Conservation (phyloP, 2,113 vertebrate species). For the Ornithorhynchus anatinus region DNA sequence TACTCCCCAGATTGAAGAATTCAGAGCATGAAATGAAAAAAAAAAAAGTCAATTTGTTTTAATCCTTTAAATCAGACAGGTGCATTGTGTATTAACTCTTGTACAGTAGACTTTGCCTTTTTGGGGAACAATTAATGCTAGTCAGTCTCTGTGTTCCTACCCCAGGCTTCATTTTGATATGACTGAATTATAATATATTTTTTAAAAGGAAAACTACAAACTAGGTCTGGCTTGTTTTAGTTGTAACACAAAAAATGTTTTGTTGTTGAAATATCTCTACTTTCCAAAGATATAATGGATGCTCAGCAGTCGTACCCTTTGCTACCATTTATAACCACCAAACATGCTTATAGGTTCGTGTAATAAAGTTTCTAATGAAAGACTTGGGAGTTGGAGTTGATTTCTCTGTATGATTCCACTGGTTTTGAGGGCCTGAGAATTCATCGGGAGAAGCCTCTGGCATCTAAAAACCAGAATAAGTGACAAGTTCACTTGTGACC, state of each 20-base stretch:
- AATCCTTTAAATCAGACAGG: slow-evolving; percentile 12
- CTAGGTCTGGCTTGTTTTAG: slow-evolving; percentile 34
- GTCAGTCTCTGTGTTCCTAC: slow-evolving; percentile 24
- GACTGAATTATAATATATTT: slow-evolving; percentile 55
- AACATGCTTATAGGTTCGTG: slow-evolving; percentile 54
- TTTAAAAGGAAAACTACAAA: slow-evolving; percentile 51
- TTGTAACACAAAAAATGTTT: slow-evolving; percentile 45
- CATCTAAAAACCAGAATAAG: no score
- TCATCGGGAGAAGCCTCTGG: no score
- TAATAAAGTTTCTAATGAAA: slow-evolving; percentile 72
- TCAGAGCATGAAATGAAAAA: slow-evolving; percentile 9
- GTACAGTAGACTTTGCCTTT: background rate
- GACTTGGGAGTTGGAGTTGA: slow-evolving; percentile 4
- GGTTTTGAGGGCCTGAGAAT: no score
- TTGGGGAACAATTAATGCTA: background rate
- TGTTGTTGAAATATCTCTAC: slow-evolving; percentile 56
- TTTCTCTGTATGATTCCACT: background rate
- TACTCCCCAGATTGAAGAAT: slow-evolving; percentile 39
- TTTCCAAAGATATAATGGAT: slow-evolving; percentile 66
- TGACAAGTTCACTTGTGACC: no score
- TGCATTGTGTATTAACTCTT: slow-evolving; percentile 19
- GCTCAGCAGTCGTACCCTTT: slow-evolving; percentile 38
- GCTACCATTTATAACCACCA: slow-evolving; percentile 48
- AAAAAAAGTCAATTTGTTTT: slow-evolving; percentile 6
- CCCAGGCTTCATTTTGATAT: slow-evolving; percentile 47